phyloP scores from a whole-genome alignment of 2,113 vertebrate species.

The Pterocles burchelli region DNA sequence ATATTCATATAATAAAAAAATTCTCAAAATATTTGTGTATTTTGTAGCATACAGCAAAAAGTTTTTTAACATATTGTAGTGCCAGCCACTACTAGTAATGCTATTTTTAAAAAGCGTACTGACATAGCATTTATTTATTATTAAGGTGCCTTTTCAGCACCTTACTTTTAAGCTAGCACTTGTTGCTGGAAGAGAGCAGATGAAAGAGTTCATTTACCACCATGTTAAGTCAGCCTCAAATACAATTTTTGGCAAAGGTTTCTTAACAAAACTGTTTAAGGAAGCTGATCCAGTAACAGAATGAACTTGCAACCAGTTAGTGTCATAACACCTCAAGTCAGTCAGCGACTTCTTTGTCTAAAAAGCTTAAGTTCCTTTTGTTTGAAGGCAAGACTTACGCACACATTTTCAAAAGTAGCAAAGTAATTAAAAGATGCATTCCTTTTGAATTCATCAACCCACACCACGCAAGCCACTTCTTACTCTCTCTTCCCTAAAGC shows the following conservation, averaged over 20 bases:
- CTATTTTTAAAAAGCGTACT: background rate
- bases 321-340: background rate
- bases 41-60: background rate
- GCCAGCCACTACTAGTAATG: background rate
- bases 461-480: background rate
- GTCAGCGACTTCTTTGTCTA: constrained; percentile 6
- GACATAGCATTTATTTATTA: background rate
- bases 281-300: constrained; percentile 24
- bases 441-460: background rate
- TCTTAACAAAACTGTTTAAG: background rate
- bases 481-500: background rate
- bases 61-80: background rate
- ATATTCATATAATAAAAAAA: background rate
- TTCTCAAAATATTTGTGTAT: background rate
- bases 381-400: background rate
- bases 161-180: constrained; percentile 8
- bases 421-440: constrained; percentile 21
- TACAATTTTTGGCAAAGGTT: background rate
- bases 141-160: background rate
- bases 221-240: background rate
- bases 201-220: constrained; percentile 33
- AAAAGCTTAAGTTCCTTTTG: constrained; percentile 21
- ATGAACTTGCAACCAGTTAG: constrained; percentile 24
- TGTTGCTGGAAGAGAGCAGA: constrained; percentile 18
- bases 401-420: background rate